Percentiles rank a stretch among this genome's conserved stretches.
Evolutionary conservation across 23 tunicate genomes (phyloP).

Genomic region (Styela clava): DNA sequence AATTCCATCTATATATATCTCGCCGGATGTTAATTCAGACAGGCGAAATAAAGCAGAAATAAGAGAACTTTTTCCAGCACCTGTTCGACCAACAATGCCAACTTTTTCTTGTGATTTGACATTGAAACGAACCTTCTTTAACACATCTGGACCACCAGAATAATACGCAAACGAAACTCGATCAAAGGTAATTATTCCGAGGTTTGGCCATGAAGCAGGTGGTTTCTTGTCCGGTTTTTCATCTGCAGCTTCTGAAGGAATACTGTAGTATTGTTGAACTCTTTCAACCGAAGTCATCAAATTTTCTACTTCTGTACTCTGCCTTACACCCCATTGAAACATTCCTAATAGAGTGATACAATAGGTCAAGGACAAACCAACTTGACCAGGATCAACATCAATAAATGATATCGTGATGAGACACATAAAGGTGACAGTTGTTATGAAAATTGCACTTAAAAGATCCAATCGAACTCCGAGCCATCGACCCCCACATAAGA

Average conservation of each 20-base stretch:
- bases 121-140: slow-evolving; percentile 36
- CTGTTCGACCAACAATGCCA: slow-evolving; percentile 73
- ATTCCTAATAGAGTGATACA: slow-evolving; percentile 51
- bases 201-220: slow-evolving; percentile 57
- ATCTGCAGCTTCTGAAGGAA: slow-evolving; percentile 48
- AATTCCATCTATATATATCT: slow-evolving; percentile 50
- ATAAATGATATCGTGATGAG: slow-evolving; percentile 2
- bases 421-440: slow-evolving; percentile 37
- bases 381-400: slow-evolving; percentile 27
- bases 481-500: slow-evolving; percentile 65
- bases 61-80: slow-evolving; percentile 85
- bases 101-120: slow-evolving; percentile 71
- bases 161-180: slow-evolving; percentile 60
- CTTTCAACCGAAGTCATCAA: slow-evolving; percentile 97
- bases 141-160: slow-evolving; percentile 57
- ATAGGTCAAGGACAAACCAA: slow-evolving; percentile 76
- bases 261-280: slow-evolving; percentile 60
- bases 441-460: slow-evolving; percentile 50
- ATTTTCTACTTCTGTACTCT: slow-evolving; percentile 84
- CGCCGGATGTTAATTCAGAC: slow-evolving; percentile 46
- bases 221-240: slow-evolving; percentile 25
- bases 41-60: slow-evolving; percentile 56
- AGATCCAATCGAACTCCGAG: slow-evolving; percentile 68
- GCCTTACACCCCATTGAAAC: slow-evolving; percentile 84
- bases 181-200: slow-evolving; percentile 48